A percentile compares a stretch with the other conserved stretches of the same genome.
Evolutionary conservation across 2,113 vertebrate species (phyloP).

Genomic region (Myrmecobius fasciatus): DNA sequence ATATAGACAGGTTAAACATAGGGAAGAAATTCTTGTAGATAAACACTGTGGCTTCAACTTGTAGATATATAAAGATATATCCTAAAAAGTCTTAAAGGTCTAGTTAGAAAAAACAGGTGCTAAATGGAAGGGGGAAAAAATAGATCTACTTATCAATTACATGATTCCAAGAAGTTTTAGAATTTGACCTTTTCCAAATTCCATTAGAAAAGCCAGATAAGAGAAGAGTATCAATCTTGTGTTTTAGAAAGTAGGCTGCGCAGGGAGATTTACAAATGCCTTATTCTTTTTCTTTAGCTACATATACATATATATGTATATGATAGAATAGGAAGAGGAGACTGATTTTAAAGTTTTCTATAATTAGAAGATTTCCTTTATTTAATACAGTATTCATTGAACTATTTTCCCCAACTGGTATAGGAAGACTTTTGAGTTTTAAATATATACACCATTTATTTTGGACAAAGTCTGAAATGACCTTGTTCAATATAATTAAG

Average conservation of each 20-base stretch:
- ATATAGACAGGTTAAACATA: background rate
- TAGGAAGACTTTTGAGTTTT: background rate
- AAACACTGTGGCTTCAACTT: background rate
- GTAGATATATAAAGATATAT: background rate
- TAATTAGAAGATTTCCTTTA: background rate
- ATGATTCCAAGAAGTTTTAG: background rate
- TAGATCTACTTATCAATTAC: background rate
- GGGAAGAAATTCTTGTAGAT: background rate
- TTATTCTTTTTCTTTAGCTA: background rate
- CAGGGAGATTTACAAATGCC: background rate
- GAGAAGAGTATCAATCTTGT: background rate
- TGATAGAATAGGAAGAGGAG: background rate
- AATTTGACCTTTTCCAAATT: background rate
- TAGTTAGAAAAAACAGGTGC: background rate
- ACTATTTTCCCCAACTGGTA: background rate
- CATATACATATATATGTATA: background rate
- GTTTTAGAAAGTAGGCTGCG: background rate
- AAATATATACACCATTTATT: background rate
- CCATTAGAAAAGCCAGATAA: background rate
- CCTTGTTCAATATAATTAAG: background rate
- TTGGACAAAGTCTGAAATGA: background rate
- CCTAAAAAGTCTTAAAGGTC: background rate
- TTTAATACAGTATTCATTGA: background rate
- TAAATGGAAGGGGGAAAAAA: background rate
- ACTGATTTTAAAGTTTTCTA: background rate